Base-by-base conservation (phyloP, 2,797 vertebrate genomes). In the Tolypeutes matacus region DNA sequence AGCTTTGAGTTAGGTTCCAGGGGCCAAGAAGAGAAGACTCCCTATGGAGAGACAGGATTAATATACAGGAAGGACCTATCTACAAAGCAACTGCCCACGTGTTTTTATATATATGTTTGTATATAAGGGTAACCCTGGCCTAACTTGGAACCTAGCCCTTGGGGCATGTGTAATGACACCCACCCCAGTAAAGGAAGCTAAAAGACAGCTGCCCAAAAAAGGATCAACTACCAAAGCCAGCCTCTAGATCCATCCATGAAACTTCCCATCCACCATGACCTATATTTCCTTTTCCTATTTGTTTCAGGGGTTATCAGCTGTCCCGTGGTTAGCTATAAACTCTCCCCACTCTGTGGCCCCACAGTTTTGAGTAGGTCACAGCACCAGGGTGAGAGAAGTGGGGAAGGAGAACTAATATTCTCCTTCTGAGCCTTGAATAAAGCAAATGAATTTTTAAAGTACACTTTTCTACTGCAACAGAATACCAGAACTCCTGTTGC, bases 381-480 rank as follows among this genome's bases (percentile, higher is more conserved):
- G 77, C 36, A 12, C 93, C 56, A 56, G 4, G 5, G n/a, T 65
- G 65, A 91, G 77, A 94, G 58, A 94, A 94, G 85, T 15, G 29
- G 31, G 29, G 87, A 89, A 91, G 70, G 60, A 93, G 67, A 94
- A 94, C 14, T 36, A 49, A 70, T 85, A 34, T 53, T 84, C 64
- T 72, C 53, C 58, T 93, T 87, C 73, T 90, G 89, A 90, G 36
- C 36, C 56, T 93, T 86, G 27, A 56, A 18, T 69, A 87, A 93
- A 97, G 85, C 67, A 67, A 91, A 36, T 36, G 12, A 70, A 91
- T 88, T 94, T 91, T 92, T 51, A 89, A 94, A 89, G 53, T 76
- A 36, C 25, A 81, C 78, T 89, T 91, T 95, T 93, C 85, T 76
- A 76, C 81, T 89, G 11, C 56, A 81, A 73, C 62, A 88, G 25